Evolutionary conservation across 2,888 invertebrate genomes (phyloP), one percentile per base, ranked within the genome.

Genomic region (Dolomedes plantarius): DNA sequence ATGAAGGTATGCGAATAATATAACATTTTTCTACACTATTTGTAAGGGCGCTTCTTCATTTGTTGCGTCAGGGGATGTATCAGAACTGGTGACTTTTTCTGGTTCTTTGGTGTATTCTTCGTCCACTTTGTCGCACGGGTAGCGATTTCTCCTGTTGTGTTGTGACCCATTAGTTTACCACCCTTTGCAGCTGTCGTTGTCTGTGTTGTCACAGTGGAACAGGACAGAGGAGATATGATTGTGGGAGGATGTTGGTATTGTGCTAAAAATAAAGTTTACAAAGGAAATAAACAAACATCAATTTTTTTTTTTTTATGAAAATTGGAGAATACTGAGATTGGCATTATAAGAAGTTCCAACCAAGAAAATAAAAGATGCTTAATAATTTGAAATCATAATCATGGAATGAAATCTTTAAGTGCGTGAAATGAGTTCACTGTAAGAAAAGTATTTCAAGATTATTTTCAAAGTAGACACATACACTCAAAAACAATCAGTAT

Each of bases 11-110:
- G 78, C 75, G 67, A 89, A 88, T 1, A 89, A 71, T 2, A 88
- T 73, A 9, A 89, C 89, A 46, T 89, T 89, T 2, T 89, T 77
- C 89, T 89, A 89, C 1, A 89, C 89, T n/a, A 89, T 88, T 62
- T 88, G 67, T 19, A 77, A 16, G n/a, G 73, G 69, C 11, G 31
- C 36, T 11, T 36, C 1, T 0, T 71, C 39, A 13, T 69, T 9
- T 31, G 31, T 65, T 5, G 36, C n/a, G n/a, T n/a, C n/a, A n/a
- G n/a, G n/a, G n/a, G n/a, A 0, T 19, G 27, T 19, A 31, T 23
- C 29, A 62, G n/a, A 16, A 5, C 29, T 11, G 5, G 7, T 9
- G 7, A 31, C 13, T 11, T 31, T 73, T 62, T 36, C n/a, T 19
- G 11, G 3, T 0, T 29, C 19, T 72, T 50, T 29, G n/a, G 19